These are phyloP conservation scores for Microctenopoma steveboyesi DNA, from an alignment of 2,797 vertebrate genomes.

Conservation along the genomic window DNA sequence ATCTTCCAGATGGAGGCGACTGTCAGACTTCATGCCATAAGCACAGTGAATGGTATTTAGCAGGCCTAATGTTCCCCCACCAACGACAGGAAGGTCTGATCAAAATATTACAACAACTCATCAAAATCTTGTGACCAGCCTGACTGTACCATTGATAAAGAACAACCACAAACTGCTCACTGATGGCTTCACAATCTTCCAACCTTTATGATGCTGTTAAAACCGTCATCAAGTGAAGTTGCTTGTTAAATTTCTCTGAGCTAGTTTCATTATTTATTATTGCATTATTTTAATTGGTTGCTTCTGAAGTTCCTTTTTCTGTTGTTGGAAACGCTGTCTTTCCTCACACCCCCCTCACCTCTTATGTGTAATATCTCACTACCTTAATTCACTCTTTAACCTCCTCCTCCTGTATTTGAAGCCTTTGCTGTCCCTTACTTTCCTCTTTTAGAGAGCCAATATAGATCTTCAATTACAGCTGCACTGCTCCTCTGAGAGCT, in stretches of 20 bases:
- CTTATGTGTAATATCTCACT: background rate
- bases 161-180: too few relatives aligned
- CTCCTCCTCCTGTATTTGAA: background rate
- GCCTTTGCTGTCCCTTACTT: conserved; percentile 1
- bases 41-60: background rate
- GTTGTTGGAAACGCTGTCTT: background rate
- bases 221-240: background rate
- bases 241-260: background rate
- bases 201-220: background rate
- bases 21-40: conserved; percentile 33
- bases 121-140: background rate
- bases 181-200: too few relatives aligned
- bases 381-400: background rate
- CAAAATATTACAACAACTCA: too few relatives aligned
- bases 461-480: conserved; percentile 5
- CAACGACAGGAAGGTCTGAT: too few relatives aligned
- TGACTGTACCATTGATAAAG: too few relatives aligned
- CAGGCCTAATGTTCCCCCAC: too few relatives aligned
- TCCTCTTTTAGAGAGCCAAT: conserved; percentile 5
- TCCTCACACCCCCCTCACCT: background rate
- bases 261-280: too few relatives aligned
- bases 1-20: conserved; percentile 64
- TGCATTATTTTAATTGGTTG: background rate
- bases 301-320: background rate
- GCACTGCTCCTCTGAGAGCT: background rate